Evolutionary conservation across 1,140 invertebrate species (phyloP).

Genomic region (Bombus sylvicola): DNA sequence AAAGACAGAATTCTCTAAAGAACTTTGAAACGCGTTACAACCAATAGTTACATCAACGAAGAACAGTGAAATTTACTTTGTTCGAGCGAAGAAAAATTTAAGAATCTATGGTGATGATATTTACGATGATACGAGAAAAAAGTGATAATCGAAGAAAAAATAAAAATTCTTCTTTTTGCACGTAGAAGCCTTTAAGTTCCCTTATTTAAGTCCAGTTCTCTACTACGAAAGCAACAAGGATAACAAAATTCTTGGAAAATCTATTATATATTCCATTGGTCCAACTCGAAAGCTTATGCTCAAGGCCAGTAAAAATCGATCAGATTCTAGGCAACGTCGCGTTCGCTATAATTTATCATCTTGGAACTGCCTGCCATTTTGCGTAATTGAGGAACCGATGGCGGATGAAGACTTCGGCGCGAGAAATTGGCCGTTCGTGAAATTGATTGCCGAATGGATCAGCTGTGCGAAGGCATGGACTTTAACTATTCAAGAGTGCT

Average conservation of each 20-base stretch:
- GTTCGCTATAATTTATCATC: constrained; percentile 68
- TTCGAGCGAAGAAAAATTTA: too few species aligned
- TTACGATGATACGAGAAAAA: too few species aligned
- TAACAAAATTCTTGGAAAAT: not conserved
- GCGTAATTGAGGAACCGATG: constrained; percentile 63
- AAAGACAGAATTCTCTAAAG: not conserved
- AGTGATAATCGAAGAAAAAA: too few species aligned
- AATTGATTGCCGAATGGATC: constrained; percentile 68
- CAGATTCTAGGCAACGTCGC: constrained; percentile 42
- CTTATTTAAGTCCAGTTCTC: too few species aligned
- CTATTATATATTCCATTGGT: not conserved
- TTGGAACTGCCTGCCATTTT: constrained; percentile 63
- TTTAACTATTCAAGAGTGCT: constrained; percentile 39
- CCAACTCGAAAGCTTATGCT: not conserved
- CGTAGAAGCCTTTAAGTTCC: too few species aligned
- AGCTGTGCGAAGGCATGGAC: constrained; percentile 35
- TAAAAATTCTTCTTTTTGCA: too few species aligned
- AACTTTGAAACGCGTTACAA: not conserved
- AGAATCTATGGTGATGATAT: too few species aligned
- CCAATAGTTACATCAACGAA: too few species aligned
- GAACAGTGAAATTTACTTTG: too few species aligned
- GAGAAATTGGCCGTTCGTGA: constrained; percentile 68
- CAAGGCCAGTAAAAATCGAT: constrained; percentile 60
- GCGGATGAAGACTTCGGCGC: constrained; percentile 49
- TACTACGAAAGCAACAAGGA: too few species aligned